Percentiles rank a stretch among this genome's conserved stretches.
Evolutionary conservation across 2,888 invertebrate genomes (phyloP).

Genomic region (Drosophila prolongata): DNA sequence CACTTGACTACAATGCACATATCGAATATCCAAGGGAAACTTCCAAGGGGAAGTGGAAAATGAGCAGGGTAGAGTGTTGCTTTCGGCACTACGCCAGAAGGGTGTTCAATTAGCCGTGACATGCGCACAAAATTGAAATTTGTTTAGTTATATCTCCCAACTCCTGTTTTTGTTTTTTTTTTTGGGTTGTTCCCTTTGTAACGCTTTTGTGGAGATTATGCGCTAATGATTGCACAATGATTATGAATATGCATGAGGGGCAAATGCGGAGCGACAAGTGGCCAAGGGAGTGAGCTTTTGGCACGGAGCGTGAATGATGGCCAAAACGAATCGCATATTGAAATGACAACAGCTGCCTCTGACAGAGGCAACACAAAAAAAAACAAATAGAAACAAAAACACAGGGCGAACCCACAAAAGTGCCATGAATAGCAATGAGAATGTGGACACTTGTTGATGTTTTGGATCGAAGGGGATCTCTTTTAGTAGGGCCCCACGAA

Average conservation of each 20-base stretch:
- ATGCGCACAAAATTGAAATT: slow-evolving; percentile 77
- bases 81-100: slow-evolving; percentile 79
- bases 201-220: slow-evolving; percentile 73
- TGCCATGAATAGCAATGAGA: slow-evolving; percentile 60
- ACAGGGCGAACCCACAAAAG: slow-evolving; percentile 23
- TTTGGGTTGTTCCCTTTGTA: slow-evolving; percentile 53
- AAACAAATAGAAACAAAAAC: too few relatives aligned
- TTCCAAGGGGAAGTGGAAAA: slow-evolving; percentile 23
- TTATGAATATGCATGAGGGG: slow-evolving; percentile 78
- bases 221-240: slow-evolving; percentile 83
- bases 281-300: slow-evolving; percentile 38
- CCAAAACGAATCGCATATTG: slow-evolving; percentile 76
- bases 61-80: slow-evolving; percentile 42
- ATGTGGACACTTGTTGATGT: slow-evolving; percentile 74
- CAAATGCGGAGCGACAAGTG: slow-evolving; percentile 54
- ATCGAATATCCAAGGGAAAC: slow-evolving; percentile 72
- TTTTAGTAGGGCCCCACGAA: slow-evolving; percentile 5
- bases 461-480: slow-evolving; percentile 21
- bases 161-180: slow-evolving; percentile 11
- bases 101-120: slow-evolving; percentile 85
- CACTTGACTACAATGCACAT: slow-evolving; percentile 77
- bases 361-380: slow-evolving; percentile 64
- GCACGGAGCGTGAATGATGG: slow-evolving; percentile 77
- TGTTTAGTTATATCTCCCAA: slow-evolving; percentile 58
- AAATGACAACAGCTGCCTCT: slow-evolving; percentile 81